Evolutionary conservation across 2,888 invertebrate species (phyloP).

Genomic region (Cephalotes varians): DNA sequence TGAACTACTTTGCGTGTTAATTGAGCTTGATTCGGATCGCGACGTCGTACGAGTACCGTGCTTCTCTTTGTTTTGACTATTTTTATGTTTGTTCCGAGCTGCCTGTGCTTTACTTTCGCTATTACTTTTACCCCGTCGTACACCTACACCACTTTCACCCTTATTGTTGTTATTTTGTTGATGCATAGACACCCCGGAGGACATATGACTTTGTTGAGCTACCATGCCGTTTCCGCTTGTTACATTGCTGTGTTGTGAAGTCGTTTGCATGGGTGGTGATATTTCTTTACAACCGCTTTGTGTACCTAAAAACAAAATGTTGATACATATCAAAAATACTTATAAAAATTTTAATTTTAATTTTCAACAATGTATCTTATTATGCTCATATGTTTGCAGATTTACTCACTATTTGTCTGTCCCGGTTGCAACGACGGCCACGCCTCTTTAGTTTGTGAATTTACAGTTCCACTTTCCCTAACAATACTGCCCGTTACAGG

Average conservation of each 20-base stretch:
- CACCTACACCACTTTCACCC: slow-evolving; percentile 82
- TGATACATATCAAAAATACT: not conserved
- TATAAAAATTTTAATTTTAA: not conserved
- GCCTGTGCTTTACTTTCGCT: slow-evolving; percentile 86
- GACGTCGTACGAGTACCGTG: slow-evolving; percentile 82
- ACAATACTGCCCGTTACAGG: slow-evolving; percentile 84
- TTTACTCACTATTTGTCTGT: slow-evolving; percentile 82
- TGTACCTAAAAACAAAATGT: slow-evolving; percentile 72
- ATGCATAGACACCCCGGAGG: slow-evolving; percentile 69
- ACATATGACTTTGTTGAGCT: slow-evolving; percentile 76
- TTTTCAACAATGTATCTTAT: not conserved
- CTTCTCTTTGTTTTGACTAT: slow-evolving; percentile 85
- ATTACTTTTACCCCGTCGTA: slow-evolving; percentile 84
- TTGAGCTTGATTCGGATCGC: slow-evolving; percentile 84
- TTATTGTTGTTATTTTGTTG: slow-evolving; percentile 85
- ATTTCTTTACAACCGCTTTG: slow-evolving; percentile 83
- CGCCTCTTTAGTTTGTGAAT: slow-evolving; percentile 89
- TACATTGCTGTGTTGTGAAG: slow-evolving; percentile 73
- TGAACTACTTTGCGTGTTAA: slow-evolving; percentile 71
- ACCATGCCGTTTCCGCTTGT: slow-evolving; percentile 75
- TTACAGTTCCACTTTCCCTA: slow-evolving; percentile 82
- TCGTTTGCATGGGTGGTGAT: slow-evolving; percentile 78
- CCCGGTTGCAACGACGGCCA: slow-evolving; percentile 88
- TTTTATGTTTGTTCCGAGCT: slow-evolving; percentile 87
- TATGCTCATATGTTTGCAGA: too few relatives aligned